These are phyloP conservation scores for Sepioteuthis lessoniana DNA, from an alignment of 2,888 invertebrate genomes.

Conservation along the genomic window DNA sequence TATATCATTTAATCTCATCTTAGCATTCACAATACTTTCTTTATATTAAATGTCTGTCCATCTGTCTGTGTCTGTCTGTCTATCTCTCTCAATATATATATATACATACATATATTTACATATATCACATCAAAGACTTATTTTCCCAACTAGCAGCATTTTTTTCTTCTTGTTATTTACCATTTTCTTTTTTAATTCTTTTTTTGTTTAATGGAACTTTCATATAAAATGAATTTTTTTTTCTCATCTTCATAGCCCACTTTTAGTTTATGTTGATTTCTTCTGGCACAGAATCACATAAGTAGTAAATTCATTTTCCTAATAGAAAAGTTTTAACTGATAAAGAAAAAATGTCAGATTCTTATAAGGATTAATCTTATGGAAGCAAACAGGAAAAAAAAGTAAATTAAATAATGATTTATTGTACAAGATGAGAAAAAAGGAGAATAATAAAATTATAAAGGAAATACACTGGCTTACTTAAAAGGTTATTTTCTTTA, in stretches of 20 bases:
- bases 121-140: no score
- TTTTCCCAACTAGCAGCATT: not conserved
- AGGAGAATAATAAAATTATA: not conserved
- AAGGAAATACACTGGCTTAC: not conserved
- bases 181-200: not conserved
- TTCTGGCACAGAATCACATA: not conserved
- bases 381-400: not conserved
- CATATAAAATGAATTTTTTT: not conserved
- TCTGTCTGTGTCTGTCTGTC: not conserved
- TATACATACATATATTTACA: no score
- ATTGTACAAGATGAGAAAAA: no score
- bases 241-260: not conserved
- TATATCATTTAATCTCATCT: not conserved
- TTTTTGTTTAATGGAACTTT: not conserved
- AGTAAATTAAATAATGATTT: not conserved
- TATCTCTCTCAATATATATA: no score
- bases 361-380: slow-evolving; percentile 11
- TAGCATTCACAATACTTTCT: not conserved
- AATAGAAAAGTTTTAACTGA: slow-evolving; percentile 16
- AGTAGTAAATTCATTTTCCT: slow-evolving; percentile 17
- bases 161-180: not conserved
- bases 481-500: not conserved
- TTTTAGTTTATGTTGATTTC: not conserved
- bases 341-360: slow-evolving; percentile 33
- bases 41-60: not conserved